Evolutionary conservation across 2,797 vertebrate species (phyloP), one percentile per base, ranked within the genome.

Genomic region (Amphiprion clarkii): DNA sequence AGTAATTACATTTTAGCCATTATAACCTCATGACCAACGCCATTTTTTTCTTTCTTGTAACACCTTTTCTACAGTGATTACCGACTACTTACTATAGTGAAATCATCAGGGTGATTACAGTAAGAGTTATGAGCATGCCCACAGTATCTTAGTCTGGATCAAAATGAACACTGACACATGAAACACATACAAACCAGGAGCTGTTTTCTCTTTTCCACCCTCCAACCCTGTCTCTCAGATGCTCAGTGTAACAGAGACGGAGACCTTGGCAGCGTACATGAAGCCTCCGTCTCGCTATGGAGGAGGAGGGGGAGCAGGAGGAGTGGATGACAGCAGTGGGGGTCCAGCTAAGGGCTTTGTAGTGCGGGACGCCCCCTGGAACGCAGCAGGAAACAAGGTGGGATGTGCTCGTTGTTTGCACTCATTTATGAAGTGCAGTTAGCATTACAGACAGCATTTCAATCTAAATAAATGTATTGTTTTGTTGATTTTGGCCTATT

Each of bases 191-290:
- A 44, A 5, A 44, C 40, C 3, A 64, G 16, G 36, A 64, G 51
- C 16, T 2, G 4, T 62, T 67, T 62, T 56, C 11, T 40, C 42
- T 25, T 57, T 2, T 25, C 25, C 16, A 0, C 19, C 19, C 46
- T 16, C 40, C 40, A 14, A 10, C 39, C 0, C 31, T 29, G 53
- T 62, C 67, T 25, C 67, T 25, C 79, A 96, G 96, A 94, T 96
- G 95, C 94, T 96, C 83, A 96, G 85, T 1, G 94, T 96, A 86
- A 95, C 95, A 0, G 96, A 96, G 88, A 96, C 95, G 0, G 96
- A 96, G 89, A 96, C 95, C 1, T 68, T 96, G 92, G 95, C 95
- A 1, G 95, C 95, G 1, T 96, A 96, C 74, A 96, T 96, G 95
- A 96, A 95, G 85, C 96, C 95, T 11, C 95, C 96, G 0, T 96